Evolutionary conservation across 2,888 invertebrate genomes (phyloP), one percentile per base, ranked within the genome.

Genomic region (Chelonus formosanus): DNA sequence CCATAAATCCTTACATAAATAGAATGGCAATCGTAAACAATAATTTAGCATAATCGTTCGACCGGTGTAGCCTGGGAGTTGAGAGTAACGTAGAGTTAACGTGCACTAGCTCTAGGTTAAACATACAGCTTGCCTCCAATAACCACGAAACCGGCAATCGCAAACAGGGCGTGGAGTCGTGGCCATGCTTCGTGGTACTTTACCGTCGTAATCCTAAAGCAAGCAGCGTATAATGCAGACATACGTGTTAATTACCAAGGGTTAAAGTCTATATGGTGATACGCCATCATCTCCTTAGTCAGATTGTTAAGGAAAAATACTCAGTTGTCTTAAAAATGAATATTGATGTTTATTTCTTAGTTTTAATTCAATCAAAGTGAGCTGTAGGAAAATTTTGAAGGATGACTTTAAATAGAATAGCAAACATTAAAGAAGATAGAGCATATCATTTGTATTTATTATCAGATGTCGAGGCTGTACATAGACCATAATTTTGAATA

Each of bases 191-290:
- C 72, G 70, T 67, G 76, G 79, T 79, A 79, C 77, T 78, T 80
- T 77, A 79, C 75, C 73, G 71, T 73, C 77, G 77, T 80, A 80
- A 80, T 80, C 77, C 79, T 69, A 72, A 70, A 65, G 77, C 78
- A 80, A 80, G 79, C 79, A 76, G 70, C 71, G 74, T 75, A 80
- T 80, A 80, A 80, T 80, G 77, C 78, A 79, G 78, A 80, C 77
- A 77, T 79, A 80, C 75, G 76, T 72, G 74, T 73, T 73, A 77
- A 78, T 75, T 67, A 69, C 69, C 48, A 55, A 40, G 43, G 36
- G n/a, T 48, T 48, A 45, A 43, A 31, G 36, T n/a, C 43, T 40
- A 50, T 57, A 31, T 45, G 56, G 20, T 52, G 47, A 35, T 65
- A 50, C 50, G 55, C 45, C 55, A 32, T 48, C 20, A 60, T 60